Percentiles rank a stretch among this genome's conserved stretches.
Evolutionary conservation across 2,113 vertebrate species (phyloP).

Genomic region (Thryonomys swinderianus): DNA sequence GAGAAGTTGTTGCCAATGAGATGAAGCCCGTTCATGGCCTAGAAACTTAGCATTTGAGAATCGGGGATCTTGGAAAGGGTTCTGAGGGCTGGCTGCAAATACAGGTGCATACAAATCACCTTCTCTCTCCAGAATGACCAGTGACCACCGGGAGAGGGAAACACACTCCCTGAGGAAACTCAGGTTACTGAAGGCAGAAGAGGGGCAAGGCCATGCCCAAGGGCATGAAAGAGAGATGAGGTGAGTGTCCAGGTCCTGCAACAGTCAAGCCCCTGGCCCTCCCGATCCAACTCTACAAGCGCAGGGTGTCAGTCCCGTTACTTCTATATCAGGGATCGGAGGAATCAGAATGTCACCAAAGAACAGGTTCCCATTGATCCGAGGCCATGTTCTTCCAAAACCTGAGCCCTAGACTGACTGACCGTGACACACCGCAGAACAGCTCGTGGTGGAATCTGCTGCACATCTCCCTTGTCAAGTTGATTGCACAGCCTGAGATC

Average conservation of each 20-base stretch:
- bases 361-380: fast-evolving
- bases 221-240: not conserved
- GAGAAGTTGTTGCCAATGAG: not conserved
- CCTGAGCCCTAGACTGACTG: not conserved
- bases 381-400: not conserved
- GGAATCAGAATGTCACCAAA: not conserved
- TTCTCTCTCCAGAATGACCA: not conserved
- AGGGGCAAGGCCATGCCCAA: not conserved
- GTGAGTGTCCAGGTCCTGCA: fast-evolving
- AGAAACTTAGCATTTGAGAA: not conserved
- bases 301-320: not conserved
- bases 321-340: not conserved
- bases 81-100: not conserved
- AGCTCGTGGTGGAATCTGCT: not conserved
- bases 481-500: not conserved
- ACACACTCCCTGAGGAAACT: not conserved
- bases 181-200: no score
- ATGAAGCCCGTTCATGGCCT: not conserved
- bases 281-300: no score
- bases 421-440: not conserved
- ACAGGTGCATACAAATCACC: fast-evolving
- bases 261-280: not conserved
- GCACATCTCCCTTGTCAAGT: not conserved
- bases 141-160: not conserved
- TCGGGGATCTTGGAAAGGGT: not conserved